Evolutionary conservation across 2,113 vertebrate species (phyloP), one percentile per base, ranked within the genome.

Genomic region (Zosterops hypoxanthus): DNA sequence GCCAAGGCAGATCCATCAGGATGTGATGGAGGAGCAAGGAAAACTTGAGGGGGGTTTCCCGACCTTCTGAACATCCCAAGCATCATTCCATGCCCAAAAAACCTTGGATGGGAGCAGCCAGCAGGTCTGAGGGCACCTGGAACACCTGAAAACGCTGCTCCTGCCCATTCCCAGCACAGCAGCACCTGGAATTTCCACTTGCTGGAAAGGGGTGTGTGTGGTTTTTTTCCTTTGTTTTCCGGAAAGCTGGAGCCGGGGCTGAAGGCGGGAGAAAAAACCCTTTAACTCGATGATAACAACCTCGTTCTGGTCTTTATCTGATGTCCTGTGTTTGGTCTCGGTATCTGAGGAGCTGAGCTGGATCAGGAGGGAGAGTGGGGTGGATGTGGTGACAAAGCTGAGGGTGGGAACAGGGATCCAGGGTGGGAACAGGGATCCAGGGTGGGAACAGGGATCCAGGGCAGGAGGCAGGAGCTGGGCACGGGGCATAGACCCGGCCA

Each of bases 1-100:
- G n/a, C 55, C 98, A 66, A 88, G 47, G 64, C 17, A 98, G 98
- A 96, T 97, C 98, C 12, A 91, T 91, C 19, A 82, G 97, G 69
- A 98, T 82, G 87, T 4, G 17, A 84, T 97, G 97, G 97, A 93
- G 88, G 97, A 98, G 12, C 88, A 95, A 60, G 95, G 95, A 5
- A 6, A 71, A 1, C 72, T 49, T 25, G 52, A 91, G 66, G 66
- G 64, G 4, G 28, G 2, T 5, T 97, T 95, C 71, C 85, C 88
- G 77, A 90, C 55, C 68, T 80, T 86, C 31, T 81, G 84, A 86
- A 94, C 94, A 33, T 70, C 83, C 57, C 8, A 98, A 98, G 82
- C 98, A 97, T 77, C 36, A 5, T n/a, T 64, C 86, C 10, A 59
- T 81, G 5, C 9, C 93, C 16, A 39, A 26, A 65, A 55, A 77